Base-by-base conservation (phyloP, 1,140 invertebrate species). In the Drosophila mauritiana region DNA sequence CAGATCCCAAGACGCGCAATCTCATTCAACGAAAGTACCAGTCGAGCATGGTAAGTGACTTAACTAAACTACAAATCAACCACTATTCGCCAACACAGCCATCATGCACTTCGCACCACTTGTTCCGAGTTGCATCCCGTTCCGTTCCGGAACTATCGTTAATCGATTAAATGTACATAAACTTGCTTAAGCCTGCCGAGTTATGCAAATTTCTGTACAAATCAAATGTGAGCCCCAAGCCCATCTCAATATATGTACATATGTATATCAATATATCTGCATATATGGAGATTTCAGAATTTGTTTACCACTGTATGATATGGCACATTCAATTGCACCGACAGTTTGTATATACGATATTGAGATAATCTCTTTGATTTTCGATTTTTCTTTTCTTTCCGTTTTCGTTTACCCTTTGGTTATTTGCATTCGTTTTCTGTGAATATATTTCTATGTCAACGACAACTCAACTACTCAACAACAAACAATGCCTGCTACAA, bases 1-100 rank as follows among this genome's bases (percentile, higher is more conserved):
- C 94, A 99, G 98, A 99, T 97, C 97, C 98, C 75, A 99, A 99
- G 95, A 98, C 97, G 84, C 95, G 97, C 86, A 97, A 99, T 94
- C 96, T 99, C 77, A 96, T 98, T 90, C 97, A 98, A 93, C 95
- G 98, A 92, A 98, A 97, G 94, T 99, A 99, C 93, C 98, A 98
- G 94, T 99, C 99, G 51, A 96, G 97, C 89, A 98, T 99, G 98
- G 98, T 98, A 94, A 97, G 97, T 95, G 36, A 15, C 4, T 27
- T 12, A 1, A 53, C 15, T 27, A 0, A 36, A 7, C 4, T 8
- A 22, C 36, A 36, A 42, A 8, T 15, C 11, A 39, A 61, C 31
- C 46, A 73, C 34, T 51, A 20, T 40, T 56, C 45, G 53, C 43
- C 52, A 43, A 37, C 65, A 42, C 45, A 51, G 46, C 17, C 69